Evolutionary conservation across 2,113 vertebrate genomes (phyloP).

Genomic region (Zapus hudsonius): DNA sequence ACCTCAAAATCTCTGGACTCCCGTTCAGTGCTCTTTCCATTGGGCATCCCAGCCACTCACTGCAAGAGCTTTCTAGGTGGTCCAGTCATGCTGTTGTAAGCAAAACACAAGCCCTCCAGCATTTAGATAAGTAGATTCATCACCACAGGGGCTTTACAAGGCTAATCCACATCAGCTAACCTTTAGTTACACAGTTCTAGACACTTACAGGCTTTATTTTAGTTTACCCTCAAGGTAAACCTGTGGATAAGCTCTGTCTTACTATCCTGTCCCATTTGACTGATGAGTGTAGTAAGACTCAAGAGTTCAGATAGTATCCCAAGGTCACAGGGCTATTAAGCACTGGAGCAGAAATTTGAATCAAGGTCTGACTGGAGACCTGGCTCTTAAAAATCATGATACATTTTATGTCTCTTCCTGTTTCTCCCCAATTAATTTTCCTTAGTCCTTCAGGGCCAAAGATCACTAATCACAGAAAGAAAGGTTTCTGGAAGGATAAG

Average conservation of each 20-base stretch:
- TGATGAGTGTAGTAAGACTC: constrained; percentile 39
- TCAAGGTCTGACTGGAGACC: constrained; percentile 61
- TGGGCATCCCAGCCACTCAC: constrained; percentile 4
- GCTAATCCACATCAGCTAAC: constrained; percentile 41
- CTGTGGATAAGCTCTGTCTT: constrained; percentile 47
- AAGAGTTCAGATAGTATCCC: constrained; percentile 69
- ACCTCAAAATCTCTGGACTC: constrained; percentile 19
- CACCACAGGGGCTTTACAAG: constrained; percentile 22
- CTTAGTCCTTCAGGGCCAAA: constrained; percentile 23
- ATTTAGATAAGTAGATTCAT: constrained; percentile 61
- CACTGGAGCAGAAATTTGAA: constrained; percentile 53
- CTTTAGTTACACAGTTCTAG: constrained; percentile 22
- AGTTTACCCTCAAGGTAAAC: constrained; percentile 59
- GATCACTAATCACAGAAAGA: neutral
- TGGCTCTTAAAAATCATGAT: constrained; percentile 17
- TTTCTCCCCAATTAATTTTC: neutral
- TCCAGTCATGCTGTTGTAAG: neutral
- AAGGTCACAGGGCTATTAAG: constrained; percentile 72
- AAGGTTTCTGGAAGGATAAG: constrained; percentile 38
- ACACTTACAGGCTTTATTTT: constrained; percentile 18
- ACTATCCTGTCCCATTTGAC: constrained; percentile 42
- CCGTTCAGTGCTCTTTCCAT: constrained; percentile 51
- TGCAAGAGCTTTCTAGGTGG: constrained; percentile 17
- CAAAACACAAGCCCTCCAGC: constrained; percentile 43
- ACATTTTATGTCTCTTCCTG: constrained; percentile 5